Evolutionary conservation across 2,113 vertebrate genomes (phyloP), one percentile per base, ranked within the genome.

Genomic region (Nannobrachium achirus): DNA sequence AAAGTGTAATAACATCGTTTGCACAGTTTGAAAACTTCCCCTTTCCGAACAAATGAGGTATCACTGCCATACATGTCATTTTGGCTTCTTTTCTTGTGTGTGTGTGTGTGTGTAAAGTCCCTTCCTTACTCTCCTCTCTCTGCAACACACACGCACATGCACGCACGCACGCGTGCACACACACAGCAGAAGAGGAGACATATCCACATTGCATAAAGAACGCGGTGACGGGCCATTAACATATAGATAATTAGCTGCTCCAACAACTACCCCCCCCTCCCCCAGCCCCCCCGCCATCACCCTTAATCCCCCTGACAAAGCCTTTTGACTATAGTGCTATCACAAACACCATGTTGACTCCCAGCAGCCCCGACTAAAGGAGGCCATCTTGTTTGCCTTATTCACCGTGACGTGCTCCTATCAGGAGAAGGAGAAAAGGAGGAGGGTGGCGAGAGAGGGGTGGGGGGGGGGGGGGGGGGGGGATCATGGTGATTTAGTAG

Each of bases 21-120:
- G 73, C 88, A 78, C 88, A 90, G 91, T 92, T 93, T 93, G 90
- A 92, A 93, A 93, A 93, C 91, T 93, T 89, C 90, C 87, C 87
- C 87, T 72, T 18, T 71, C 1, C 83, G 82, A 56, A 90, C 90
- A 91, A 92, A 91, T 89, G 82, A 90, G 83, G 88, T 25, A 90
- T 84, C 76, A 66, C 63, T 49, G 80, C 61, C 18, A 49, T 75
- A 87, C 82, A 87, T 86, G 87, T 80, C 84, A 88, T 88, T 81
- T 83, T 16, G 25, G 2, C 25, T 25, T 25, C 25, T 25, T 25
- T 25, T 25, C 4, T 2, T 25, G 25, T 25, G 25, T 25, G 25
- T 25, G 25, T 25, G 25, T 25, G 25, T 25, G 25, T 25, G 25
- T 25, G 25, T 25, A 72, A 89, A 84, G 71, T 63, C 60, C 67